Evolutionary conservation across 1,140 invertebrate species (phyloP).

Genomic region (Drosophila bifasciata): DNA sequence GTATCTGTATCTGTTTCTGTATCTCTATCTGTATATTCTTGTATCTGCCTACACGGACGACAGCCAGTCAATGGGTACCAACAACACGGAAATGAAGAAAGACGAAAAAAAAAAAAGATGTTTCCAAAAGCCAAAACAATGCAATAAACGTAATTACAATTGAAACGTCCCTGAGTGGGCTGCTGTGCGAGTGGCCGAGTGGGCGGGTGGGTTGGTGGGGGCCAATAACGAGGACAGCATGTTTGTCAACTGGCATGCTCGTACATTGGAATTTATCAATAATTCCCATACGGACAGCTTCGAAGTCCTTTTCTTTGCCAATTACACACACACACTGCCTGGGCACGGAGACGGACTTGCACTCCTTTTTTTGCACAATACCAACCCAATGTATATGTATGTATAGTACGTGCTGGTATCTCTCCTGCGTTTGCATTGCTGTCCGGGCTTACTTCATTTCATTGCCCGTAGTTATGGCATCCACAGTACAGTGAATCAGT

Average conservation of each 20-base stretch:
- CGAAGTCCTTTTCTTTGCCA: slow-evolving; percentile 39
- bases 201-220: slow-evolving; percentile 11
- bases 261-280: slow-evolving; percentile 57
- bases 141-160: slow-evolving; percentile 79
- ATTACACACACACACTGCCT: slow-evolving; percentile 34
- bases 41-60: slow-evolving; percentile 28
- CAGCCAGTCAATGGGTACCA: slow-evolving; percentile 14
- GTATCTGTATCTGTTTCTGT: slow-evolving; percentile 6
- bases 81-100: slow-evolving; percentile 2
- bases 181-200: too few relatives aligned
- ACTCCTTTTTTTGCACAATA: slow-evolving; percentile 20
- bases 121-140: slow-evolving; percentile 56
- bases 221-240: slow-evolving; percentile 37
- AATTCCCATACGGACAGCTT: slow-evolving; percentile 36
- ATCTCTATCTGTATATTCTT: neutral
- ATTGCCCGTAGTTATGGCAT: slow-evolving; percentile 27
- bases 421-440: neutral
- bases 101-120: slow-evolving; percentile 27
- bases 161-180: slow-evolving; percentile 20
- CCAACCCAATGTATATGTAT: slow-evolving; percentile 9
- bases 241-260: slow-evolving; percentile 41
- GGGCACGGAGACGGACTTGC: slow-evolving; percentile 1
- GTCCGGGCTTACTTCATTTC: slow-evolving; percentile 23
- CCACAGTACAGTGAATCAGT: slow-evolving; percentile 10
- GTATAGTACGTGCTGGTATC: slow-evolving; percentile 32